phyloP scores from a whole-genome alignment of 2,113 vertebrate species.

The Candoia aspera region DNA sequence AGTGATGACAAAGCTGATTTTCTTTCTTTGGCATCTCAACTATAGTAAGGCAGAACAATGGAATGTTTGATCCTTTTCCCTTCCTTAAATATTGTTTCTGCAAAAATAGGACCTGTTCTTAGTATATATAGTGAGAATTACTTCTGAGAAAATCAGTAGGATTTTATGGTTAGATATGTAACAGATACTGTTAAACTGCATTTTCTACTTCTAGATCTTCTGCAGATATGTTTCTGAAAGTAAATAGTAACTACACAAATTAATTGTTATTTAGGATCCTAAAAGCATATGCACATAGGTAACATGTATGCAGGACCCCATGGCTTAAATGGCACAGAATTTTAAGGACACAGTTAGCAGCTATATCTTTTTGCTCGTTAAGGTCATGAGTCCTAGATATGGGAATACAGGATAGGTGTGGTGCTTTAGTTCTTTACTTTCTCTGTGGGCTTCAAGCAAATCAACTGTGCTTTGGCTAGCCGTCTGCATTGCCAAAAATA shows the following conservation, averaged over 20 bases:
- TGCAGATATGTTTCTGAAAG: neutral
- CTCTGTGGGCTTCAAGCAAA: too few relatives aligned
- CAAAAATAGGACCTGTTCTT: neutral
- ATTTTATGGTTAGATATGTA: neutral
- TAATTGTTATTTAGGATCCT: neutral
- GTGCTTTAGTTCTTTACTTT: too few relatives aligned
- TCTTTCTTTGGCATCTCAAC: conserved; percentile 34
- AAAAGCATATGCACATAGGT: neutral
- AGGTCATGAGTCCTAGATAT: too few relatives aligned
- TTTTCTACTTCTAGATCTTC: neutral
- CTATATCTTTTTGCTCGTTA: too few relatives aligned
- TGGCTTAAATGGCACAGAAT: too few relatives aligned
- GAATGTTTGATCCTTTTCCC: conserved; percentile 25
- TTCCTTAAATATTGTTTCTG: conserved; percentile 32
- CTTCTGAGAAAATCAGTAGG: neutral
- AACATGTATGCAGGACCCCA: too few relatives aligned
- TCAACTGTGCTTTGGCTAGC: too few relatives aligned
- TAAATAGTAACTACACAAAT: neutral
- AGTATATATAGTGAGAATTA: neutral
- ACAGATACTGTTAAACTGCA: neutral
- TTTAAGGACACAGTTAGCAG: too few relatives aligned
- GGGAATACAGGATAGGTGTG: too few relatives aligned
- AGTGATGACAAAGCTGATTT: conserved; percentile 55
- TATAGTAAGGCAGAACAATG: conserved; percentile 46
- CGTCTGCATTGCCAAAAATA: too few relatives aligned